Conservation (phyloP, 2,113 vertebrate species). For the Gobiocypris rarus region DNA sequence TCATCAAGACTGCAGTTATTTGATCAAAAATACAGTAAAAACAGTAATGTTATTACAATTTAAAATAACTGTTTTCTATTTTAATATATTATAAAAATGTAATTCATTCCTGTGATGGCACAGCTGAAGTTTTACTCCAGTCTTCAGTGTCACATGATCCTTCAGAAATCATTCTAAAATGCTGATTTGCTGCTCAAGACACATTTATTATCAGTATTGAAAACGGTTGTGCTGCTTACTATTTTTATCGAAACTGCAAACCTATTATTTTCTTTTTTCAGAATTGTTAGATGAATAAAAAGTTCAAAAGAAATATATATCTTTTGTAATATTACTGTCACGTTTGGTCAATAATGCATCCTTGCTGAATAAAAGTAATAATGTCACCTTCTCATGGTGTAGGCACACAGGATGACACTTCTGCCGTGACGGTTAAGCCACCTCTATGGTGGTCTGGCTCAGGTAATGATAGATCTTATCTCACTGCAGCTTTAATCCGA, state of each 20-base stretch:
- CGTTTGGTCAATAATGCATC: not conserved
- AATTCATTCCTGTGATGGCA: not conserved
- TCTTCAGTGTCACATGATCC: too few relatives aligned
- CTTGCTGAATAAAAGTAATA: not conserved
- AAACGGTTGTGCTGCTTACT: not conserved
- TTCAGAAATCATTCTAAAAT: not conserved
- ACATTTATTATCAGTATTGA: not conserved
- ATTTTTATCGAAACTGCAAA: not conserved
- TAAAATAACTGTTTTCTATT: not conserved
- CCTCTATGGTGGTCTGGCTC: slow-evolving; percentile 59
- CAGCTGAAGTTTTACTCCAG: not conserved
- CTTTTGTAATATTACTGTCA: not conserved
- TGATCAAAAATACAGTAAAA: not conserved
- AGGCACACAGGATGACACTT: slow-evolving; percentile 69
- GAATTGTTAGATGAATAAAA: not conserved
- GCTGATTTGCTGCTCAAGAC: not conserved
- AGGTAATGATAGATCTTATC: slow-evolving; percentile 59
- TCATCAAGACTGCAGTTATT: not conserved
- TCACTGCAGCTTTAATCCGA: slow-evolving; percentile 53
- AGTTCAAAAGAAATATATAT: not conserved
- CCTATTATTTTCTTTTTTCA: not conserved
- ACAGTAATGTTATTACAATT: not conserved
- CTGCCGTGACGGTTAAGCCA: slow-evolving; percentile 54
- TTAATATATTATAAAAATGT: not conserved
- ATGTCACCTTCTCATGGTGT: not conserved